A percentile compares a stretch with the other conserved stretches of the same genome.
These are phyloP conservation scores for Agrochola lota DNA, from an alignment of 2,888 invertebrate genomes.

Conservation along the genomic window DNA sequence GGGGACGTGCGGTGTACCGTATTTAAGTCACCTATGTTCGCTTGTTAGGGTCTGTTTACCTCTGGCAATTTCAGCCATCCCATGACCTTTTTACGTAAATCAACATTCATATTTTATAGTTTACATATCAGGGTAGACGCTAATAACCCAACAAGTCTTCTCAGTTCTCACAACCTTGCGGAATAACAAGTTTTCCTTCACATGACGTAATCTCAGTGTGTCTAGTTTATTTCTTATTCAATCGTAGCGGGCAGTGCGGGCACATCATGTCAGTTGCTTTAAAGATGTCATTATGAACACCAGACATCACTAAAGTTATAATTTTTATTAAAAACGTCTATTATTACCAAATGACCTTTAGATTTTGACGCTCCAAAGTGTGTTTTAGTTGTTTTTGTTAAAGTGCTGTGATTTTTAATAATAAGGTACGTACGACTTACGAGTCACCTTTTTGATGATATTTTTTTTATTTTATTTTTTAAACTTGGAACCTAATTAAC, in stretches of 20 bases:
- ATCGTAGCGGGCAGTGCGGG: neutral
- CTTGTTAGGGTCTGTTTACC: neutral
- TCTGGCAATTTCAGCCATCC: neutral
- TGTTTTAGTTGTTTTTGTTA: conserved; percentile 18
- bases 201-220: conserved; percentile 51
- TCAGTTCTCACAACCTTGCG: conserved; percentile 45
- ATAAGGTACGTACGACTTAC: conserved; percentile 38
- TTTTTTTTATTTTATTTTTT: neutral
- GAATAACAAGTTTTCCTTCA: conserved; percentile 39
- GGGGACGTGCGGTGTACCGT: neutral
- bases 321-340: conserved; percentile 15
- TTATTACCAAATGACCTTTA: conserved; percentile 37
- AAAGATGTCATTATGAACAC: conserved; percentile 32
- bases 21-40: neutral
- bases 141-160: neutral
- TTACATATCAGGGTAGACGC: neutral
- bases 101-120: neutral
- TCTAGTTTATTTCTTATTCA: conserved; percentile 27
- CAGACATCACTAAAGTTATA: conserved; percentile 13
- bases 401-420: conserved; percentile 41
- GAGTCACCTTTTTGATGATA: conserved; percentile 16
- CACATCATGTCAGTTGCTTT: conserved; percentile 40
- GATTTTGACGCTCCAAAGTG: conserved; percentile 2
- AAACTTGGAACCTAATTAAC: neutral
- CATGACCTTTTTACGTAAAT: neutral